Evolutionary conservation across 23 tunicate species (phyloP).

Genomic region (Clavelina lepadiformis): DNA sequence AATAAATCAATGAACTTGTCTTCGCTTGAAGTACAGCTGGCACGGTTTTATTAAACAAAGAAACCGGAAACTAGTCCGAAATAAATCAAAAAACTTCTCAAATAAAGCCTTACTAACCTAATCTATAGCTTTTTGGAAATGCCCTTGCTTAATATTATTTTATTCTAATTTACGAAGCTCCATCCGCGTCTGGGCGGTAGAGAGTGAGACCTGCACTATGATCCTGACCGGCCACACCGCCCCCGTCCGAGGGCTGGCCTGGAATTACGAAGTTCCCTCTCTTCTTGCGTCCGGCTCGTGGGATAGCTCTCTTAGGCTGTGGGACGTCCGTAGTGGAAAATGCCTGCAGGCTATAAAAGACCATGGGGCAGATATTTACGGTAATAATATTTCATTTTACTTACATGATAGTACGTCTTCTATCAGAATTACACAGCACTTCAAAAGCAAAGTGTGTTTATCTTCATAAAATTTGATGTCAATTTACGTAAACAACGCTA

Average conservation of each 20-base stretch:
- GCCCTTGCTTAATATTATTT: too few species aligned
- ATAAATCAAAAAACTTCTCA: too few species aligned
- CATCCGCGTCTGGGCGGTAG: slow-evolving; percentile 62
- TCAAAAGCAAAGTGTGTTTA: background rate
- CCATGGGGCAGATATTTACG: slow-evolving; percentile 93
- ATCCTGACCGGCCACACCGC: slow-evolving; percentile 61
- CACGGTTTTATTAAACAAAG: too few species aligned
- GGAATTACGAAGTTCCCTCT: slow-evolving; percentile 78
- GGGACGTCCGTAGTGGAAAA: slow-evolving; percentile 67
- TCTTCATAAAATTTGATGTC: background rate
- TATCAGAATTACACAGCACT: too few species aligned
- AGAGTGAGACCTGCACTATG: slow-evolving; percentile 37
- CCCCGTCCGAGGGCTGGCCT: slow-evolving; percentile 61
- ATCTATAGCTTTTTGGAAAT: too few species aligned
- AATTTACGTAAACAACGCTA: background rate
- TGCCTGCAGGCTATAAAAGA: slow-evolving; percentile 61
- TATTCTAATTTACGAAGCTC: slow-evolving; percentile 15
- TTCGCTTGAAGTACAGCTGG: too few species aligned
- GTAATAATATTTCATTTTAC: too few species aligned
- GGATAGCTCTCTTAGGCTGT: slow-evolving; percentile 72
- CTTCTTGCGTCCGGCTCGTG: slow-evolving; percentile 83
- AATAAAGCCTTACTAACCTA: too few species aligned
- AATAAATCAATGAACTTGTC: too few species aligned
- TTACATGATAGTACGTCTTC: too few species aligned
- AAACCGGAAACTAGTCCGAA: too few species aligned